These are phyloP conservation scores for Oscheius sp. DNA, from an alignment of 2,888 invertebrate genomes.

Conservation along the genomic window DNA sequence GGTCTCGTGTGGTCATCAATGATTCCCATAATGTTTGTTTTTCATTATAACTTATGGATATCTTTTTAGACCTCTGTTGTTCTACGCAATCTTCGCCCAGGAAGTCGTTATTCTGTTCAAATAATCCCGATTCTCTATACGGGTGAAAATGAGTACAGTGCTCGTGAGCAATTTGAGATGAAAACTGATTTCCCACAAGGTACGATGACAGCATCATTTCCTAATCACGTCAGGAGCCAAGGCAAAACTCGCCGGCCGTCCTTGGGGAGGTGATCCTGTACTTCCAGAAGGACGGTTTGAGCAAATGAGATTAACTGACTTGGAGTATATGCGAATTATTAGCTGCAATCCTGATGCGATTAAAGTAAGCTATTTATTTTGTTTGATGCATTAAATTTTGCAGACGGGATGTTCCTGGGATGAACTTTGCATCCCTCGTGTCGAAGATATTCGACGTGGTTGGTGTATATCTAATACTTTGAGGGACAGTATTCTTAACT, in stretches of 20 bases:
- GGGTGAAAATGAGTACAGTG: constrained; percentile 54
- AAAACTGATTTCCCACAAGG: constrained; percentile 45
- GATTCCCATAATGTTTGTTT: constrained; percentile 51
- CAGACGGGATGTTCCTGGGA: constrained; percentile 57
- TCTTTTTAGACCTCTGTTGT: constrained; percentile 56
- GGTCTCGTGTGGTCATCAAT: constrained; percentile 51
- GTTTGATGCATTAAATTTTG: constrained; percentile 15
- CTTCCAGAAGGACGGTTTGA: constrained; percentile 33
- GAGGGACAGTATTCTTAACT: constrained; percentile 53
- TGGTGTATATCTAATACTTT: constrained; percentile 58
- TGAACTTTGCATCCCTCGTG: constrained; percentile 54
- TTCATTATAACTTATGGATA: neutral
- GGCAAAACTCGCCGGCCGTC: neutral
- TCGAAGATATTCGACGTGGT: constrained; percentile 48
- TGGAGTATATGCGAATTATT: constrained; percentile 53
- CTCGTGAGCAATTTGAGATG: constrained; percentile 59
- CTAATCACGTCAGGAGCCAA: constrained; percentile 26
- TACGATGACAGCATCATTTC: neutral
- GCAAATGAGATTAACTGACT: constrained; percentile 41
- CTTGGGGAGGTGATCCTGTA: constrained; percentile 15
- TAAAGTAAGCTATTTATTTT: constrained; percentile 33
- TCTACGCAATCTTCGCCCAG: constrained; percentile 51
- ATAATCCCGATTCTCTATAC: constrained; percentile 60
- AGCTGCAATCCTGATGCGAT: constrained; percentile 61
- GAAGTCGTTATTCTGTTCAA: constrained; percentile 59